phyloP scores from a whole-genome alignment of 2,113 vertebrate genomes.

The Miniopterus natalensis region DNA sequence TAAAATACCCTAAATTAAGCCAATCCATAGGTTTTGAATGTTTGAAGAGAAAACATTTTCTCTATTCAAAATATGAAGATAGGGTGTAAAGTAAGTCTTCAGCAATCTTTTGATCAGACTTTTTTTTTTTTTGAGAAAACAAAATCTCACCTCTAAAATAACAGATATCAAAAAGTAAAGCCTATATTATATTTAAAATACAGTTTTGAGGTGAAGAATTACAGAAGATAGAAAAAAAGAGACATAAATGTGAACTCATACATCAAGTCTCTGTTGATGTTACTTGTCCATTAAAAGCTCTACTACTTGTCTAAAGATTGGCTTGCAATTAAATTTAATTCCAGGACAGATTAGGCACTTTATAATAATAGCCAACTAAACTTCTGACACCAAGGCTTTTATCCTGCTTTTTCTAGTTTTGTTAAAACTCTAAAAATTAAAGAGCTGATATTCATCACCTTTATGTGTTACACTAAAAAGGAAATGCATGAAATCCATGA shows the following conservation, averaged over 20 bases:
- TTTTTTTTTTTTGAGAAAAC: not conserved
- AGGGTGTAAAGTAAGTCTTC: not conserved
- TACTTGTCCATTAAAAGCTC: not conserved
- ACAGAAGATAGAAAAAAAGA: not conserved
- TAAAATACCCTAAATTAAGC: not conserved
- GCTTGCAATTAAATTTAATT: not conserved
- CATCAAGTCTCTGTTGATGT: conserved; percentile 44
- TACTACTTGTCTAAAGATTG: conserved; percentile 39
- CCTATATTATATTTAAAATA: not conserved
- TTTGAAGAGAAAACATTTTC: not conserved
- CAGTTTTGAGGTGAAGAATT: not conserved
- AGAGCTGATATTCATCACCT: conserved; percentile 58
- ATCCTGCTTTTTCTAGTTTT: conserved; percentile 61
- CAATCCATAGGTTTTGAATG: not conserved
- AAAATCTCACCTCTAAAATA: not conserved
- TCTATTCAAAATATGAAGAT: not conserved
- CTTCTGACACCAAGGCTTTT: conserved; percentile 32
- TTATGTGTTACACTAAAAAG: conserved; percentile 59
- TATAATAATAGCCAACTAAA: conserved; percentile 43
- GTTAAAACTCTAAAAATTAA: conserved; percentile 66
- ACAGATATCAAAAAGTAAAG: not conserved
- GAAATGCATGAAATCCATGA: conserved; percentile 61
- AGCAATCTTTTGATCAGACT: not conserved
- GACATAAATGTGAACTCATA: not conserved
- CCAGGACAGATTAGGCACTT: conserved; percentile 9